phyloP scores from a whole-genome alignment of 2,888 invertebrate genomes.

The Philereme transversata region DNA sequence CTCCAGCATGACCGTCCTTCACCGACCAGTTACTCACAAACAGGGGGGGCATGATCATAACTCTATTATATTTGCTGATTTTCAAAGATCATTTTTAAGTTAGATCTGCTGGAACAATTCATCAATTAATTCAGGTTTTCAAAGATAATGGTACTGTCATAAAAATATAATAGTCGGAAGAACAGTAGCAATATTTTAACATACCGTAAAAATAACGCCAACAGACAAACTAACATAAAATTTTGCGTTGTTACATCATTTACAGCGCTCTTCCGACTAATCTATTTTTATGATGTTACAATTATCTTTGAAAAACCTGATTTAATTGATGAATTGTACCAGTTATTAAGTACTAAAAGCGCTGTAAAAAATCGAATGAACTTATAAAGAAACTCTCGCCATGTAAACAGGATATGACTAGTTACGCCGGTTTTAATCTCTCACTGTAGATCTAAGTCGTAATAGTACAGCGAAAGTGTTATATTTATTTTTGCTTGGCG shows the following conservation, averaged over 20 bases:
- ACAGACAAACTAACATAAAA: too few species aligned
- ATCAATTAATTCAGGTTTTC: too few species aligned
- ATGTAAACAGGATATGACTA: conserved; percentile 19
- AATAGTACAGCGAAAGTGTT: conserved; percentile 53
- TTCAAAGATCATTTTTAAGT: too few species aligned
- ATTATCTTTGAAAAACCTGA: too few species aligned
- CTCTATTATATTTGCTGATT: neutral
- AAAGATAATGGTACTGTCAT: too few species aligned
- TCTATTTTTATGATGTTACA: too few species aligned
- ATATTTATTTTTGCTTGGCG: conserved; percentile 60
- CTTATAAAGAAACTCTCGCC: conserved; percentile 6
- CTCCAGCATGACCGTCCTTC: conserved; percentile 15
- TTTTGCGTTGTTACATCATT: too few species aligned
- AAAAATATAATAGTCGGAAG: too few species aligned
- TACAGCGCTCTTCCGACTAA: too few species aligned
- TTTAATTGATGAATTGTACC: neutral
- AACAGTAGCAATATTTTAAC: too few species aligned
- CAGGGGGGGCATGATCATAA: neutral
- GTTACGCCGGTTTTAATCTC: conserved; percentile 35
- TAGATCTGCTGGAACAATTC: too few species aligned
- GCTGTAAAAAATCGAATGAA: neutral
- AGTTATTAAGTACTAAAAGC: neutral
- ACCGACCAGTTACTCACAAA: neutral
- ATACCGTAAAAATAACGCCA: too few species aligned
- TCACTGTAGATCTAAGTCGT: conserved; percentile 34